Evolutionary conservation across 2,888 invertebrate genomes (phyloP).

Genomic region (Morpho helenor): DNA sequence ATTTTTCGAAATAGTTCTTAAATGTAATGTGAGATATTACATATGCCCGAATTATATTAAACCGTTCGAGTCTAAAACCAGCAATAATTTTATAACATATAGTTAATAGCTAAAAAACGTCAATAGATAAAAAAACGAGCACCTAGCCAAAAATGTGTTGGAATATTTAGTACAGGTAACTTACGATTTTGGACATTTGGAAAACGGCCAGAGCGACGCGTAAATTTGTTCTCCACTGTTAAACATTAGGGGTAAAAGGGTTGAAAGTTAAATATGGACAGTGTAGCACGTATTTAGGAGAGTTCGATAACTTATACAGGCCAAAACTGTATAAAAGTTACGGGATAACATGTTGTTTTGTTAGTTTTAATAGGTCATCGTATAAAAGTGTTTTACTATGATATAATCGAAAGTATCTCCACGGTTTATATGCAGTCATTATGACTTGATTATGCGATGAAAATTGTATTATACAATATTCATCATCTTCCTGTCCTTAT

Average conservation of each 20-base stretch:
- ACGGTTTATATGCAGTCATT: too few relatives aligned
- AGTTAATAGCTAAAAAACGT: too few relatives aligned
- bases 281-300: slow-evolving; percentile 31
- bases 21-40: too few relatives aligned
- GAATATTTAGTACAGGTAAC: slow-evolving; percentile 62
- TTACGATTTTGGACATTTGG: slow-evolving; percentile 59
- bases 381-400: background rate
- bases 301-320: slow-evolving; percentile 36
- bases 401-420: too few relatives aligned
- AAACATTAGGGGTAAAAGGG: slow-evolving; percentile 46
- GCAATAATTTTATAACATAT: too few relatives aligned
- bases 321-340: slow-evolving; percentile 28
- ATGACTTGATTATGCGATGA: too few relatives aligned
- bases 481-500: too few relatives aligned
- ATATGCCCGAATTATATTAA: too few relatives aligned
- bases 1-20: too few relatives aligned
- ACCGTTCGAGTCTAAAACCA: too few relatives aligned
- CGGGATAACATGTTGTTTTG: slow-evolving; percentile 26
- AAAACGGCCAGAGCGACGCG: slow-evolving; percentile 51
- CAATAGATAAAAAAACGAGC: too few relatives aligned
- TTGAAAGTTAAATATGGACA: slow-evolving; percentile 53
- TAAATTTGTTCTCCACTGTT: slow-evolving; percentile 53
- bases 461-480: too few relatives aligned
- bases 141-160: slow-evolving; percentile 43
- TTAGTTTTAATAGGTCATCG: slow-evolving; percentile 16